Conservation (phyloP, 2,797 vertebrate genomes). For the Crenichthys baileyi region DNA sequence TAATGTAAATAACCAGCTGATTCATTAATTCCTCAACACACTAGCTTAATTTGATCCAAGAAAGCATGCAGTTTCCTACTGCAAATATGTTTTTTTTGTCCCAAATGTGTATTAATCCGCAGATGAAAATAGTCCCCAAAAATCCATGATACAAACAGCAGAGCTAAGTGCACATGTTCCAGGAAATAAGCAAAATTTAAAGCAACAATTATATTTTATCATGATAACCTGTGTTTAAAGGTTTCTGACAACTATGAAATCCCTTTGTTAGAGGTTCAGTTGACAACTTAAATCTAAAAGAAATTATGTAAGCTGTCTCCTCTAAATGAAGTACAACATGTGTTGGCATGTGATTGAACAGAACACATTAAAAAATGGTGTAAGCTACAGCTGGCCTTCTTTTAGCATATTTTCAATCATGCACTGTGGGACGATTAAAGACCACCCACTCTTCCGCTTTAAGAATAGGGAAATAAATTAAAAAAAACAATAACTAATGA, state of each 20-base stretch:
- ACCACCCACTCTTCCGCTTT: neutral
- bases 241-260: conserved; percentile 3
- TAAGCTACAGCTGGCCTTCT: neutral
- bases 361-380: neutral
- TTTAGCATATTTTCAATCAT: neutral
- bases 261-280: neutral
- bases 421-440: neutral
- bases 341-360: neutral
- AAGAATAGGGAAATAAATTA: too few species aligned
- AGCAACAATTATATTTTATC: neutral
- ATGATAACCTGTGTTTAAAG: neutral
- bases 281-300: neutral
- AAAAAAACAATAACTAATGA: too few species aligned
- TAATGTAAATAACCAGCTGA: neutral
- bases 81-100: neutral
- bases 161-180: neutral
- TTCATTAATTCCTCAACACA: neutral
- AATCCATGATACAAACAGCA: neutral
- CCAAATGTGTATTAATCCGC: neutral
- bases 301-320: neutral
- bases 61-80: neutral
- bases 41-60: neutral
- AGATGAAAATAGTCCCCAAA: neutral
- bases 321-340: neutral
- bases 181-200: neutral